Conservation (phyloP, 2,113 vertebrate species). For the Micromys minutus region DNA sequence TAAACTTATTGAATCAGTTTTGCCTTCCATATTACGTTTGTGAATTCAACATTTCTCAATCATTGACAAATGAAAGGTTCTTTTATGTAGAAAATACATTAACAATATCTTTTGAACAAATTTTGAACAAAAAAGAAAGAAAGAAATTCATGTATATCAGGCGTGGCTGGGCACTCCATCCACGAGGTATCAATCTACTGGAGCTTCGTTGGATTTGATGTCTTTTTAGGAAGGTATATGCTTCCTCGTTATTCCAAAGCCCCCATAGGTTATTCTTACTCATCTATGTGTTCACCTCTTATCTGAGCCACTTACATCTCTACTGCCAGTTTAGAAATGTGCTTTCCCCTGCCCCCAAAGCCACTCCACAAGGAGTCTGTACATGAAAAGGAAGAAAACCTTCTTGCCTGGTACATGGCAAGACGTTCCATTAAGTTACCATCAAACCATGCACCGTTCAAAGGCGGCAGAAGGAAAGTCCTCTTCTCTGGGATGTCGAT, state of each 20-base stretch:
- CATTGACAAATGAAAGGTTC: background rate
- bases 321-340: background rate
- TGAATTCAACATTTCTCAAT: background rate
- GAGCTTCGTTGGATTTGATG: rapidly evolving
- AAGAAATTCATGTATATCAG: background rate
- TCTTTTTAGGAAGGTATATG: rapidly evolving
- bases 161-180: background rate
- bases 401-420: background rate
- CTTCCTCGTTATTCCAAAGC: rapidly evolving
- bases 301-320: background rate
- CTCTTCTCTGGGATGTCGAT: background rate
- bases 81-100: background rate
- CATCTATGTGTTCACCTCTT: background rate
- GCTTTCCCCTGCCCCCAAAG: background rate
- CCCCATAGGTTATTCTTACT: background rate
- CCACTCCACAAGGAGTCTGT: background rate
- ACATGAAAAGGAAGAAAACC: background rate
- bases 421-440: background rate
- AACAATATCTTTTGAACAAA: background rate
- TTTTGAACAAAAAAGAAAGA: background rate
- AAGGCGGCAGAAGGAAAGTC: background rate
- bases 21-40: background rate
- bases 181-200: background rate
- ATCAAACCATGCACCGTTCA: background rate
- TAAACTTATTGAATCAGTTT: background rate